Base-by-base conservation (phyloP, 1,140 invertebrate genomes). In the Metaphire vulgaris region DNA sequence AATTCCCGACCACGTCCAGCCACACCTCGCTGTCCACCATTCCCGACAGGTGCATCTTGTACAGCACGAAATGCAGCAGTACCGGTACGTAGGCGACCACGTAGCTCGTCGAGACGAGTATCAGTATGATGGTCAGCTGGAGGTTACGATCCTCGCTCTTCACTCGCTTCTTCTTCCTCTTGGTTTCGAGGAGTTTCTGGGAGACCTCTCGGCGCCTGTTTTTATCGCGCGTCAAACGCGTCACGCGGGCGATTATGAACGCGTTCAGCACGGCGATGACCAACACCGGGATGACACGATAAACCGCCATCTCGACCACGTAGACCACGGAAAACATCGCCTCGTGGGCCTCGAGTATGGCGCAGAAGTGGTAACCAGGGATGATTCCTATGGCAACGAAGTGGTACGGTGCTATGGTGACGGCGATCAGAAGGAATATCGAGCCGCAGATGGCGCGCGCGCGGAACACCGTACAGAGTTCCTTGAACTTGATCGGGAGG, bases 41-140 rank as follows among this genome's bases (percentile, higher is more conserved):
- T 21, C 33, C 26, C 2, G 28, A 28, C 21, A 67, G 33, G 12
- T 29, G 31, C 41, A 74, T 2, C 41, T 30, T 65, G 64, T 69
- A 33, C 16, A 74, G 26, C 12, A 74, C 56, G 74, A 66, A 67
- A 32, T 74, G 29, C 0, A 74, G 26, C 56, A 74, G 65, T 2
- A 30, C 56, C 21, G 74, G 74, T 21, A 69, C 26, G 29, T 67
- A 74, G 1, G 64, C 56, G 41, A 74, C 33, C 1, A 74, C 31
- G 31, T 74, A 74, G 21, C 32, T 74, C 14, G 28, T 67, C 6
- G 74, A 74, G n/a, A 74, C 74, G 2, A 74, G 65, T 29, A 74
- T 74, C 2, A 74, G 74, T 16, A 68, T 74, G 2, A 74, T 66
- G 2, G 74, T 74, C 74, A 74, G 33, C 74, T 74, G 74, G 2